Evolutionary conservation across 2,113 vertebrate species (phyloP).

Genomic region (Seriola quinqueradiata): DNA sequence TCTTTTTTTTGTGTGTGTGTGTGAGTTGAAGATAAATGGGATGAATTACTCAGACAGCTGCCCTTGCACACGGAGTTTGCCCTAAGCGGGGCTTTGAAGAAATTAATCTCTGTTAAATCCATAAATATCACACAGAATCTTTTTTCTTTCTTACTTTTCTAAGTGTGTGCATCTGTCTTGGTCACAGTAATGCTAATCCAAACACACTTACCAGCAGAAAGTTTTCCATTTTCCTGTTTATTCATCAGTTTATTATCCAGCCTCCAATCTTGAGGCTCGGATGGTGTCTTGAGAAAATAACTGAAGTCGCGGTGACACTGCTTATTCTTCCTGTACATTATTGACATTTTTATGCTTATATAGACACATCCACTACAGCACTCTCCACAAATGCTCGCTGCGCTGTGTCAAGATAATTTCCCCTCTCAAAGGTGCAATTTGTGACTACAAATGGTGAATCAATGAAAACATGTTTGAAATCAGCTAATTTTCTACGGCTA

Average conservation of each 20-base stretch:
- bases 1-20: slow-evolving; percentile 3
- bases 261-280: background rate
- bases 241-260: slow-evolving; percentile 24
- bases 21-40: slow-evolving; percentile 47
- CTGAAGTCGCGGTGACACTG: background rate
- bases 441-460: slow-evolving; percentile 33
- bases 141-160: slow-evolving; percentile 18
- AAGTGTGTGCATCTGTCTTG: slow-evolving; percentile 17
- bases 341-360: slow-evolving; percentile 9
- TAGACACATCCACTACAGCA: slow-evolving; percentile 11
- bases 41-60: slow-evolving; percentile 62
- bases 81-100: slow-evolving; percentile 49
- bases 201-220: slow-evolving; percentile 9
- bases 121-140: slow-evolving; percentile 43
- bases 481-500: slow-evolving; percentile 22
- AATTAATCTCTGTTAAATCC: slow-evolving; percentile 61
- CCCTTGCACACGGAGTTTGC: slow-evolving; percentile 36
- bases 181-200: slow-evolving; percentile 21
- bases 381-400: background rate
- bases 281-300: slow-evolving; percentile 25
- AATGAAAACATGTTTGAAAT: slow-evolving; percentile 40
- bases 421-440: slow-evolving; percentile 30
- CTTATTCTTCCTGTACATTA: slow-evolving; percentile 39
- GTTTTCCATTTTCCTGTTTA: slow-evolving; percentile 21
- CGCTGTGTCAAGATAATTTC: slow-evolving; percentile 52